A percentile compares a stretch with the other conserved stretches of the same genome.
Evolutionary conservation across 2,113 vertebrate genomes (phyloP).

Genomic region (Triplophysa rosa): DNA sequence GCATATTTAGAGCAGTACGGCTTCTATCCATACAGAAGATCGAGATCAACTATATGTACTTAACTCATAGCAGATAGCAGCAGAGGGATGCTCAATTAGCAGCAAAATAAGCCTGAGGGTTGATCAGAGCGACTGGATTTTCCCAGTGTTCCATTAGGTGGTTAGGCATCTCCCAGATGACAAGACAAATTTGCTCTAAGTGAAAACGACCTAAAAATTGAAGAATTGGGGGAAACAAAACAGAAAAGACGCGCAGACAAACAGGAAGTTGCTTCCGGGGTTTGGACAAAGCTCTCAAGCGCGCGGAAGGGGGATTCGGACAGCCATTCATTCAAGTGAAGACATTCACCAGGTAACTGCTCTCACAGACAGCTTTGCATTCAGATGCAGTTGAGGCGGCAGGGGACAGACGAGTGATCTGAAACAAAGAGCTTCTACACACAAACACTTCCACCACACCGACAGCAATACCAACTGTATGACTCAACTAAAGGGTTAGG

Average conservation of each 20-base stretch:
- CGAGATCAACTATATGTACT: conserved; percentile 71
- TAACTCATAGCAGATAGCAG: conserved; percentile 75
- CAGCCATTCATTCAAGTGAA: conserved; percentile 71
- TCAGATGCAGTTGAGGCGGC: conserved; percentile 75
- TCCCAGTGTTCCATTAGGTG: conserved; percentile 73
- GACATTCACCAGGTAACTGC: conserved; percentile 70
- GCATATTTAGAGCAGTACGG: conserved; percentile 64
- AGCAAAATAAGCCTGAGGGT: conserved; percentile 74
- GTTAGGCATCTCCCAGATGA: conserved; percentile 75
- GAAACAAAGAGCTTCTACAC: conserved; percentile 75
- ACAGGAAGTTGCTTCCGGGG: conserved; percentile 61
- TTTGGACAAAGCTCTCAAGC: conserved; percentile 75
- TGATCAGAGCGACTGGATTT: conserved; percentile 74
- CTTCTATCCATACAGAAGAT: conserved; percentile 68
- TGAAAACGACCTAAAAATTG: conserved; percentile 72
- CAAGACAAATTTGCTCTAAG: conserved; percentile 59
- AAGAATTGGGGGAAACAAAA: conserved; percentile 59
- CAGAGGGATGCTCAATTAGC: conserved; percentile 74
- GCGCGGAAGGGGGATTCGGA: conserved; percentile 63
- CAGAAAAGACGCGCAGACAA: conserved; percentile 53
- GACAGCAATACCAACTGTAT: conserved; percentile 58
- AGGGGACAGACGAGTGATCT: conserved; percentile 76
- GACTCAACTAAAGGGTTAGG: conserved; percentile 66
- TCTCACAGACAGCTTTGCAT: conserved; percentile 78
- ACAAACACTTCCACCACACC: conserved; percentile 74